These are phyloP conservation scores for Antennarius striatus DNA, from an alignment of 2,113 vertebrate genomes.

Conservation along the genomic window DNA sequence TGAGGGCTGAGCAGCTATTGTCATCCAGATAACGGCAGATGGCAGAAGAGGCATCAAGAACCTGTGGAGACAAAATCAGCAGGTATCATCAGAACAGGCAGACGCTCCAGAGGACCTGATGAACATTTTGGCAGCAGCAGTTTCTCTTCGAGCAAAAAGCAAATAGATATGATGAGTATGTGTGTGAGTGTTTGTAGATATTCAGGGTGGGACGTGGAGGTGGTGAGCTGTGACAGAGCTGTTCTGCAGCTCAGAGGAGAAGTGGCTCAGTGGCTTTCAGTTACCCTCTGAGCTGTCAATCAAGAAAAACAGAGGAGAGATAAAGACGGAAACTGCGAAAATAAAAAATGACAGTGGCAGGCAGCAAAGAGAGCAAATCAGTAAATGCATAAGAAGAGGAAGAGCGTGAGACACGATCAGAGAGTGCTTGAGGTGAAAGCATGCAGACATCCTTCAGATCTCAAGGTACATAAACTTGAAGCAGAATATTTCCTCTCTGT, in stretches of 20 bases:
- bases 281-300: constrained; percentile 60
- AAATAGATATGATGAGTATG: constrained; percentile 9
- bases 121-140: constrained; percentile 7
- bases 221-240: constrained; percentile 32
- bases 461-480: no score
- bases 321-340: constrained; percentile 1
- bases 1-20: constrained; percentile 91
- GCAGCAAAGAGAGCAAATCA: neutral
- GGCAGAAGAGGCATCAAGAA: constrained; percentile 82
- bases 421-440: no score
- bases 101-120: neutral
- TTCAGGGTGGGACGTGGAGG: constrained; percentile 6
- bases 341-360: neutral
- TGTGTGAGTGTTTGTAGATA: constrained; percentile 10
- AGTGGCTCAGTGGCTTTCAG: constrained; percentile 29
- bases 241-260: constrained; percentile 41
- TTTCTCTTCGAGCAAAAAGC: constrained; percentile 5
- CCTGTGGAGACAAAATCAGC: constrained; percentile 58
- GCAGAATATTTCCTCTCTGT: no score
- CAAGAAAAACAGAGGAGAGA: constrained; percentile 20
- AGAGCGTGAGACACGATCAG: no score
- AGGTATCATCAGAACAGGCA: neutral
- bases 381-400: neutral
- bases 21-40: constrained; percentile 91
- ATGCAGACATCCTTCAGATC: no score